Evolutionary conservation across 2,888 invertebrate genomes (phyloP), one percentile per base, ranked within the genome.

Genomic region (Acanthosepion lycidas): DNA sequence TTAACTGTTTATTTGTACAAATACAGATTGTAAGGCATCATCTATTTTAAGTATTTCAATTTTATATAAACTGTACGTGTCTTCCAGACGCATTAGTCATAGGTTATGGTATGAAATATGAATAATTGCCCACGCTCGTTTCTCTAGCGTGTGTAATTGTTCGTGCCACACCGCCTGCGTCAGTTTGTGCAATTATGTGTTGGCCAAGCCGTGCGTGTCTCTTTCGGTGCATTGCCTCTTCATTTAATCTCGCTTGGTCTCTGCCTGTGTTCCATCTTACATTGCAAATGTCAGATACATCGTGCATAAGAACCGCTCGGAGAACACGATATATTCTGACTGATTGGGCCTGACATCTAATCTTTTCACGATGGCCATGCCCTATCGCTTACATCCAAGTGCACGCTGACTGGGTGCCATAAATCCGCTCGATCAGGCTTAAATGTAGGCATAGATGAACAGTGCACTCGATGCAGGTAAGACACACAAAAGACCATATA

Each of bases 281-380:
- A 78, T 78, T 78, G 78, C 78, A 78, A 78, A 78, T 78, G 78
- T 78, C 78, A 15, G n/a, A 33, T 33, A n/a, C 78, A 78, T 78
- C 78, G 78, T 78, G 78, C 78, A 78, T 78, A 78, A 78, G 78
- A 78, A 78, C n/a, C 78, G 78, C n/a, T n/a, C 33, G n/a, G 15
- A 78, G 78, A 78, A 33, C 78, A 78, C 78, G 78, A 78, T 78
- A n/a, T n/a, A 78, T 78, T 78, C 78, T 78, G 78, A 78, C 78
- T 78, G 78, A 78, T 78, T 78, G n/a, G 15, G 78, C 78, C 78
- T 78, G 78, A 78, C n/a, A 78, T 78, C n/a, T 78, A 78, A 78
- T 78, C n/a, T 78, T 78, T 78, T 78, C 78, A 78, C 18, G 78
- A n/a, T 15, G n/a, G n/a, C 78, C 78, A 78, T 78, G 78, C 78